phyloP scores from a whole-genome alignment of 2,888 invertebrate genomes.

The Drosophila nr. fundita region DNA sequence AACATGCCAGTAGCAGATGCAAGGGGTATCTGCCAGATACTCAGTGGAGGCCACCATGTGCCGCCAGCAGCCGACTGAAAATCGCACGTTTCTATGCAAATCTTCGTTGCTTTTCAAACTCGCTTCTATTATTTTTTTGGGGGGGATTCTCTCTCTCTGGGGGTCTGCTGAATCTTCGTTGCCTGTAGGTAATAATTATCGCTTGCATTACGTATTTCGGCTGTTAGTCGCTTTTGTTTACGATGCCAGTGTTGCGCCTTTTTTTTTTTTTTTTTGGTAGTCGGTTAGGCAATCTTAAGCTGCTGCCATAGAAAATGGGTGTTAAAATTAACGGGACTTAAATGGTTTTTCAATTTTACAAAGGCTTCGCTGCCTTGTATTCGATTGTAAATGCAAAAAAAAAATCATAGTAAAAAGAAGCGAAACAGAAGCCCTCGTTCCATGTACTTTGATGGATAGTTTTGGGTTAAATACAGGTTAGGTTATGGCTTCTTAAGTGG shows the following conservation, averaged over 20 bases:
- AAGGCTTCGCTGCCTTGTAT: slow-evolving; percentile 52
- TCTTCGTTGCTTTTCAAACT: slow-evolving; percentile 74
- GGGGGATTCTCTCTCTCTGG: slow-evolving; percentile 21
- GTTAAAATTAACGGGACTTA: slow-evolving; percentile 78
- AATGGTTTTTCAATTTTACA: slow-evolving; percentile 78
- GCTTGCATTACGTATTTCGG: slow-evolving; percentile 78
- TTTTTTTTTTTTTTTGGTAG: slow-evolving; percentile 19
- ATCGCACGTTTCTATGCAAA: slow-evolving; percentile 80
- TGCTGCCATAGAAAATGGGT: slow-evolving; percentile 73
- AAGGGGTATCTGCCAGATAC: slow-evolving; percentile 60
- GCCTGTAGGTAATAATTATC: slow-evolving; percentile 77
- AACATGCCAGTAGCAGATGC: slow-evolving; percentile 48
- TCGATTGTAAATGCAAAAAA: slow-evolving; percentile 52
- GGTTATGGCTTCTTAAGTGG: slow-evolving; percentile 65
- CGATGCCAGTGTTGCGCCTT: slow-evolving; percentile 44
- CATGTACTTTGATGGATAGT: slow-evolving; percentile 76
- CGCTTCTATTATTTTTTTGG: slow-evolving; percentile 39
- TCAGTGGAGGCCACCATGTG: slow-evolving; percentile 58
- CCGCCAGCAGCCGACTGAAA: slow-evolving; percentile 59
- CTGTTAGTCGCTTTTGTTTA: slow-evolving; percentile 74
- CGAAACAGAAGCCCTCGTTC: slow-evolving; percentile 49
- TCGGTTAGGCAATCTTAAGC: slow-evolving; percentile 55
- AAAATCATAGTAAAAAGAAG: slow-evolving; percentile 19
- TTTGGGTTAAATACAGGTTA: slow-evolving; percentile 81
- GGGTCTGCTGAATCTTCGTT: slow-evolving; percentile 48